Percentiles rank a stretch among this genome's conserved stretches.
Evolutionary conservation across 2,797 vertebrate genomes (phyloP).

Genomic region (Oryzias dopingdopingensis): DNA sequence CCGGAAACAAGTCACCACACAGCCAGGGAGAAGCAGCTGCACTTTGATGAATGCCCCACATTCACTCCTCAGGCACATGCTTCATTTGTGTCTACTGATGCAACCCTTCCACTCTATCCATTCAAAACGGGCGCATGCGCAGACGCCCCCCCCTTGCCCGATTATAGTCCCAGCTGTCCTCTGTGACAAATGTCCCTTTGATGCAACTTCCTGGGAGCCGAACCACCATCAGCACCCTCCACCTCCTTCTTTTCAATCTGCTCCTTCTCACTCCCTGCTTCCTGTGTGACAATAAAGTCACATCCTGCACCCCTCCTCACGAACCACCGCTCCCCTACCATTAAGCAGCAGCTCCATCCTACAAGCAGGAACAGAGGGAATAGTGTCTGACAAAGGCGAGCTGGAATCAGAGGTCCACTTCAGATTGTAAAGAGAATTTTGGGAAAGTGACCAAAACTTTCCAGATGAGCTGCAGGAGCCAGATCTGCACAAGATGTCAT

Average conservation of each 20-base stretch:
- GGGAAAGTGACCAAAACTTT: background rate
- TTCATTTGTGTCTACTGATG: slow-evolving; percentile 73
- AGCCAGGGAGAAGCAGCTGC: slow-evolving; percentile 67
- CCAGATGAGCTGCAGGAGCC: too few species aligned
- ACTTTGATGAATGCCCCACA: slow-evolving; percentile 72
- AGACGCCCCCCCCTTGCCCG: slow-evolving; percentile 55
- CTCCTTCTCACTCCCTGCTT: slow-evolving; percentile 35
- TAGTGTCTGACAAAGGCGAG: slow-evolving; percentile 12
- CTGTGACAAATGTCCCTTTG: slow-evolving; percentile 76
- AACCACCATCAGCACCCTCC: slow-evolving; percentile 53
- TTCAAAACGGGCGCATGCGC: slow-evolving; percentile 49
- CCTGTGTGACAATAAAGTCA: slow-evolving; percentile 63
- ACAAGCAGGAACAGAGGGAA: slow-evolving; percentile 19
- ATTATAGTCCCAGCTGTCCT: slow-evolving; percentile 78
- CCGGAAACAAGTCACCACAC: slow-evolving; percentile 44
- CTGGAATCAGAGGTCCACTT: slow-evolving; percentile 35
- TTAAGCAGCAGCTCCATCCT: slow-evolving; percentile 36
- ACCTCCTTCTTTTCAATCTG: slow-evolving; percentile 23
- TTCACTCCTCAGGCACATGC: slow-evolving; percentile 72
- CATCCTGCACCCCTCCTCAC: slow-evolving; percentile 44
- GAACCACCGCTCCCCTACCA: slow-evolving; percentile 38
- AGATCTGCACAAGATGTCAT: too few species aligned
- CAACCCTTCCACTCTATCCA: slow-evolving; percentile 63
- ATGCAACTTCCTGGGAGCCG: slow-evolving; percentile 69
- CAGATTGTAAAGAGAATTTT: slow-evolving; percentile 6